phyloP scores from a whole-genome alignment of 2,113 vertebrate species.

The Anguilla rostrata region DNA sequence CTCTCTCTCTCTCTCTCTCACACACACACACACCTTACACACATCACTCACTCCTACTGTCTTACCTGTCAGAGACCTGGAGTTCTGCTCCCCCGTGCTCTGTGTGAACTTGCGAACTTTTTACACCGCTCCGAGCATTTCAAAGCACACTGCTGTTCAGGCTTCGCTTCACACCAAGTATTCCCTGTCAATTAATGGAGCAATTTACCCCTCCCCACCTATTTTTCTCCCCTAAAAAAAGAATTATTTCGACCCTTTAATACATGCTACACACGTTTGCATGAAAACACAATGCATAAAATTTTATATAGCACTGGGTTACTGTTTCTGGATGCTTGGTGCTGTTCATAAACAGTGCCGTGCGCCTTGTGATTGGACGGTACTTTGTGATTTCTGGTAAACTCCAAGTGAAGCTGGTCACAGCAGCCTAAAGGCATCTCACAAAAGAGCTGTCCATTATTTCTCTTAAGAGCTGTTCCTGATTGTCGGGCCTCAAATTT shows the following conservation, averaged over 20 bases:
- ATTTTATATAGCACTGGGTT: too few species aligned
- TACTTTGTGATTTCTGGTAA: background rate
- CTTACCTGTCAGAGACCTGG: conserved; percentile 27
- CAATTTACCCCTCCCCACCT: background rate
- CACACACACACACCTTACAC: background rate
- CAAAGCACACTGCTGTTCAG: background rate
- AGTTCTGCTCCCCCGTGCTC: background rate
- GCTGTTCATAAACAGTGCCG: background rate
- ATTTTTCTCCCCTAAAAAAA: background rate
- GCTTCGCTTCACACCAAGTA: conserved; percentile 5
- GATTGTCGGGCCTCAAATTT: background rate
- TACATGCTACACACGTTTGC: too few species aligned
- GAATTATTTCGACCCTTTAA: too few species aligned
- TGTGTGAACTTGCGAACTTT: conserved; percentile 27
- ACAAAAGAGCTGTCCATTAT: background rate
- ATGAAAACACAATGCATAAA: too few species aligned
- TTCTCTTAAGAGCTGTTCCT: background rate
- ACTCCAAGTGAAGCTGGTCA: background rate
- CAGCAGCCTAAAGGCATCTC: background rate
- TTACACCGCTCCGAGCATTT: background rate
- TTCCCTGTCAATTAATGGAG: background rate
- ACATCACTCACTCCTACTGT: conserved; percentile 18
- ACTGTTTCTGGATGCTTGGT: background rate
- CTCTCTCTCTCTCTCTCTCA: background rate
- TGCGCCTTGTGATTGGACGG: background rate